A percentile compares a stretch with the other conserved stretches of the same genome.
These are phyloP conservation scores for Drosophila nr. fundita DNA, from an alignment of 2,888 invertebrate genomes.

Conservation along the genomic window DNA sequence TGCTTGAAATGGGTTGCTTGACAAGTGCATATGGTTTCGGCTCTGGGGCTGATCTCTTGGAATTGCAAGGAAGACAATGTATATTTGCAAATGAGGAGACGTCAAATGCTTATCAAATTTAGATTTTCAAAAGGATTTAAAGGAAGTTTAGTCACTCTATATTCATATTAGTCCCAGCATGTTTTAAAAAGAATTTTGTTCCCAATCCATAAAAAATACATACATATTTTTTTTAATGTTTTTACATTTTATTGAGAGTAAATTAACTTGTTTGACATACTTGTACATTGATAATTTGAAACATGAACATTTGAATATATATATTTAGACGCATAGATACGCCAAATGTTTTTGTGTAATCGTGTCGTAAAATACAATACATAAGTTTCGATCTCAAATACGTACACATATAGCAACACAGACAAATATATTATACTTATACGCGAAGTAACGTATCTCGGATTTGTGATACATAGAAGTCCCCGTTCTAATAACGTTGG, in stretches of 20 bases:
- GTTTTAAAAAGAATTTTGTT: background rate
- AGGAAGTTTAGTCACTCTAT: background rate
- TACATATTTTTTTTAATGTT: constrained; percentile 26
- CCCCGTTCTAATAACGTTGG: constrained; percentile 19
- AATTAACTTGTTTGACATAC: constrained; percentile 51
- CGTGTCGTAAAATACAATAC: constrained; percentile 33
- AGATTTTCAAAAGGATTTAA: background rate
- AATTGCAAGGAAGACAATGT: background rate
- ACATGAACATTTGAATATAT: constrained; percentile 67
- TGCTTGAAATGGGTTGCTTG: constrained; percentile 30
- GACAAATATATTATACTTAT: constrained; percentile 54
- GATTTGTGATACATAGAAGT: constrained; percentile 27
- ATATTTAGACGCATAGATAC: constrained; percentile 48
- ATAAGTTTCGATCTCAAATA: constrained; percentile 38
- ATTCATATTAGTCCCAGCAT: background rate
- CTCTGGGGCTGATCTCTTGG: constrained; percentile 17
- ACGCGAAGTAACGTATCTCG: constrained; percentile 37
- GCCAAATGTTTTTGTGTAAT: constrained; percentile 40
- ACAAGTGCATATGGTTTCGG: constrained; percentile 34
- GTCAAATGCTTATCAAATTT: background rate
- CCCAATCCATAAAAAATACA: background rate
- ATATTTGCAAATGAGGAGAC: constrained; percentile 27
- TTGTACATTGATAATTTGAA: constrained; percentile 60
- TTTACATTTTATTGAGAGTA: constrained; percentile 67
- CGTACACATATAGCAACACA: constrained; percentile 74